Evolutionary conservation across 2,888 invertebrate species (phyloP), one percentile per base, ranked within the genome.

Genomic region (Drosophila mettleri): DNA sequence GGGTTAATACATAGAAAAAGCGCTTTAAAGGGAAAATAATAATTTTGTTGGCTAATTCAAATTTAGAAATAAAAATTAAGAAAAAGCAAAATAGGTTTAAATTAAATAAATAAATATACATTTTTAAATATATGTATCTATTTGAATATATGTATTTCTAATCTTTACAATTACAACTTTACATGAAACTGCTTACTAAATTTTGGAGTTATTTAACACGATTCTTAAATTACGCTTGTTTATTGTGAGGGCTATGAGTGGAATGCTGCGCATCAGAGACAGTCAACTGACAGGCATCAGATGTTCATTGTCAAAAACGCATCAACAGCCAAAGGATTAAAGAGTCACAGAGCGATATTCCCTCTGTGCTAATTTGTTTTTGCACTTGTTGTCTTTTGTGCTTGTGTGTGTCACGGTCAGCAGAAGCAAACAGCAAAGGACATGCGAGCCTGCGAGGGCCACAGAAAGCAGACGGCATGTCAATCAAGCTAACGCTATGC

Each of bases 301-400:
- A 70, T 71, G 86, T 78, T 83, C 84, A 83, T 78, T 80, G 84
- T 86, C 82, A 86, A 75, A 82, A 86, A 86, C 65, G 69, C 75
- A 86, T 86, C 69, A 74, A 29, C 46, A 22, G 6, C 27, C 24
- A 43, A 43, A 43, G 43, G 33, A 22, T 43, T 24, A 34, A 46
- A 33, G 34, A 16, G 36, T 55, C 49, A 36, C 64, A 20, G 43
- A 61, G 31, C 33, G 53, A 38, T n/a, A n/a, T n/a, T n/a, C n/a
- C n/a, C n/a, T n/a, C n/a, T 60, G 69, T 70, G 77, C 80, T 82
- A 83, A 83, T 83, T 82, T 83, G 78, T 77, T 80, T 70, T 63
- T 82, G 63, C 69, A 76, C 70, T 74, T 76, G 65, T 53, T 69
- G 59, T 57, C 46, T 36, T 45, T 61, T 58, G 48, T 58, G 46